Conservation (phyloP, 2,113 vertebrate species). For the Promerops cafer region DNA sequence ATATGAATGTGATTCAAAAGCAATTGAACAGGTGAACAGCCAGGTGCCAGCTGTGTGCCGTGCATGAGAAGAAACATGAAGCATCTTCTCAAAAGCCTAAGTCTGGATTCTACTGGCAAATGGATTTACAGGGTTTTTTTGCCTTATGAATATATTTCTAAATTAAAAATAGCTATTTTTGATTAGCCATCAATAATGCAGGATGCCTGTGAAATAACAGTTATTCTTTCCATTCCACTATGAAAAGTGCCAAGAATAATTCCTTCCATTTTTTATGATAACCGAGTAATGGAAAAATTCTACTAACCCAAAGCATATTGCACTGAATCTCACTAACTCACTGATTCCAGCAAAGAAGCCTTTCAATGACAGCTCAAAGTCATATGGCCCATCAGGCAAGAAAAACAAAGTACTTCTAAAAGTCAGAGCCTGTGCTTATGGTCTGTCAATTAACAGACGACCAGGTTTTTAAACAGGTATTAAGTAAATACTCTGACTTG, state of each 20-base stretch:
- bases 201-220: not conserved
- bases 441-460: not conserved
- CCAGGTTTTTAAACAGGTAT: not conserved
- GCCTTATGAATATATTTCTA: not conserved
- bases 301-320: not conserved
- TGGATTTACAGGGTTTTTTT: not conserved
- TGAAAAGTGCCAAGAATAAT: not conserved
- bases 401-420: not conserved
- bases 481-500: not conserved
- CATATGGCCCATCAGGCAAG: not conserved
- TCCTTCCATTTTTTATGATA: not conserved
- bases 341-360: not conserved
- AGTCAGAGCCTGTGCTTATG: not conserved
- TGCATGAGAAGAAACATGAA: not conserved
- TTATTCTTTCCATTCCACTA: not conserved
- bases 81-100: not conserved
- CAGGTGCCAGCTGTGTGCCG: not conserved
- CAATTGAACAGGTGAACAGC: not conserved
- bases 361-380: constrained; percentile 25
- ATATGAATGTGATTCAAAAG: not conserved
- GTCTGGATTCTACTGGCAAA: not conserved
- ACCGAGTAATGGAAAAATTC: not conserved
- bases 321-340: not conserved
- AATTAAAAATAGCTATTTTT: not conserved
- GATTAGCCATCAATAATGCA: not conserved